These are phyloP conservation scores for Campopleginae sp. DNA, from an alignment of 2,888 invertebrate species.

Conservation along the genomic window DNA sequence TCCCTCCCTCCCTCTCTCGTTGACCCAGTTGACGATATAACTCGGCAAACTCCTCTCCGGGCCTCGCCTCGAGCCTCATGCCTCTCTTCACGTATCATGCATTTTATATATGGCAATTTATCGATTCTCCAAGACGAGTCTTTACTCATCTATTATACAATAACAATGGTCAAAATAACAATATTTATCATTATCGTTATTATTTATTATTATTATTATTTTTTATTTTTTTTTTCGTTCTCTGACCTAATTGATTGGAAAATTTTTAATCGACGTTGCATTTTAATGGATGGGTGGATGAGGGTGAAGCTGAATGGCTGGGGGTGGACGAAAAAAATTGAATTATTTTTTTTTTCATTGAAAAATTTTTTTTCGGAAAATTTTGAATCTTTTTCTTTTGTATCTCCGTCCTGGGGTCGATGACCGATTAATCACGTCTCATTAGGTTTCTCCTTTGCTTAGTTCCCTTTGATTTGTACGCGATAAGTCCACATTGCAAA, in stretches of 20 bases:
- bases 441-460: not conserved
- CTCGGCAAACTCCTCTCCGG: constrained; percentile 58
- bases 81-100: constrained; percentile 6
- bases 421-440: not conserved
- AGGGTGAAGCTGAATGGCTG: not conserved
- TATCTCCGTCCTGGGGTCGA: not conserved
- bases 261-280: not conserved
- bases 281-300: not conserved
- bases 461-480: not conserved
- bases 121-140: not conserved
- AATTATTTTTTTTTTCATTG: not conserved
- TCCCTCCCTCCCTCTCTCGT: constrained; percentile 67
- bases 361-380: not conserved
- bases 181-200: not conserved
- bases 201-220: not conserved
- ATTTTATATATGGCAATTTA: constrained; percentile 7
- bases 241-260: not conserved
- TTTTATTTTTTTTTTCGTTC: too few relatives aligned
- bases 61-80: constrained; percentile 71
- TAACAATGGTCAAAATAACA: not conserved
- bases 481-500: constrained; percentile 21
- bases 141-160: constrained; percentile 11
- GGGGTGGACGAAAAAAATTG: not conserved
- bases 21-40: constrained; percentile 75
- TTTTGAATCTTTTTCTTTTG: too few relatives aligned